Percentiles rank a stretch among this genome's conserved stretches.
Evolutionary conservation across 2,888 invertebrate species (phyloP).

Genomic region (Pseudolycoriella hygida): DNA sequence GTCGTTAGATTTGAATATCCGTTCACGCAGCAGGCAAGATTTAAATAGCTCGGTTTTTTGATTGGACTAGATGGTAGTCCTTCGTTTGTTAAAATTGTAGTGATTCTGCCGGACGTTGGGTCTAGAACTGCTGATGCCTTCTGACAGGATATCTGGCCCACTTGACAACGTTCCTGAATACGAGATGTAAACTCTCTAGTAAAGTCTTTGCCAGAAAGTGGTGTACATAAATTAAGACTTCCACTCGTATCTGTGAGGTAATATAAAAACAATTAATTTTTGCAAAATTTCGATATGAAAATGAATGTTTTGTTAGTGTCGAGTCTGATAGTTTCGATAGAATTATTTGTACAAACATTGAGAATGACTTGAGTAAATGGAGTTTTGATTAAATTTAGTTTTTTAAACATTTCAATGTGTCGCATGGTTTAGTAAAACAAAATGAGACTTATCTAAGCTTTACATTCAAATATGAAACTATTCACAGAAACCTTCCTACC

Average conservation of each 20-base stretch:
- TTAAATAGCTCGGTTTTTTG: constrained; percentile 75
- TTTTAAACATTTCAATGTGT: no score
- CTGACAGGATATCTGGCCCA: constrained; percentile 18
- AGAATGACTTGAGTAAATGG: no score
- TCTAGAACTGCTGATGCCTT: constrained; percentile 16
- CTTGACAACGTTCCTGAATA: constrained; percentile 34
- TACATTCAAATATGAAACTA: no score
- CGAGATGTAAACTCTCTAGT: constrained; percentile 43
- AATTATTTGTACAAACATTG: no score
- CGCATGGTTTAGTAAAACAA: no score
- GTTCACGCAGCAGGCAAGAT: constrained; percentile 76
- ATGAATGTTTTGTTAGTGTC: no score
- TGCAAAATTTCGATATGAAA: no score
- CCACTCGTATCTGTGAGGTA: constrained; percentile 36
- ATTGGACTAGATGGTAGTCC: constrained; percentile 5
- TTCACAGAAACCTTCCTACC: no score
- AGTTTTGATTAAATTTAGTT: no score
- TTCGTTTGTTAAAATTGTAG: constrained; percentile 17
- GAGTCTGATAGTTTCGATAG: no score
- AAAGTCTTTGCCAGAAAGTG: constrained; percentile 35
- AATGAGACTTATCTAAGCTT: no score
- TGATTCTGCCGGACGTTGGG: constrained; percentile 21
- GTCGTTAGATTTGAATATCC: constrained; percentile 76
- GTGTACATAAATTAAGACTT: constrained; percentile 42
- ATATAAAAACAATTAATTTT: not conserved